These are phyloP conservation scores for Echinarachnius parma DNA, from an alignment of 53 echinoderm and acorn worm species.

Conservation along the genomic window DNA sequence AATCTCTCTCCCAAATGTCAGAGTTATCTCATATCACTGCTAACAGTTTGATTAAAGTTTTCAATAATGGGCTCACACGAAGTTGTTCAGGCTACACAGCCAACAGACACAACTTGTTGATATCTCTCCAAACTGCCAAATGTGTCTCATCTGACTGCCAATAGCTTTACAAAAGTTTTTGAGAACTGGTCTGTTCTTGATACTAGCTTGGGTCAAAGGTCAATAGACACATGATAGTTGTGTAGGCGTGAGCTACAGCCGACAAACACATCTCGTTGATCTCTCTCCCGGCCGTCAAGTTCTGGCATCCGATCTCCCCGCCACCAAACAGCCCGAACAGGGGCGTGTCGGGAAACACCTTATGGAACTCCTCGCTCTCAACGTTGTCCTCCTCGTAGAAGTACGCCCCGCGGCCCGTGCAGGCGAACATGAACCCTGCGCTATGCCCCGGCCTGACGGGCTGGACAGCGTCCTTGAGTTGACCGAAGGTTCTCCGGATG, in stretches of 20 bases:
- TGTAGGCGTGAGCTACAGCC: constrained; percentile 31
- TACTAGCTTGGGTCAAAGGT: constrained; percentile 39
- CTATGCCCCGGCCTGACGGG: constrained; percentile 46
- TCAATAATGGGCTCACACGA: no score
- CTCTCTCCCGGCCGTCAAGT: constrained; percentile 50
- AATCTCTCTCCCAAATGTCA: no score
- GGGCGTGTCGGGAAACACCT: constrained; percentile 78
- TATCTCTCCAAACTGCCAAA: no score
- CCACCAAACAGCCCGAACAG: constrained; percentile 89
- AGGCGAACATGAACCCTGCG: constrained; percentile 91
- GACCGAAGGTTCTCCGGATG: constrained; percentile 39
- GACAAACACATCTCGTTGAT: background rate
- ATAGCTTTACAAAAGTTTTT: no score
- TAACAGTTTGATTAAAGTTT: no score
- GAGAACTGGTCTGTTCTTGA: no score
- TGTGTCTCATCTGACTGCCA: no score
- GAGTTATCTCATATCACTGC: no score
- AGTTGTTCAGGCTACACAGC: no score
- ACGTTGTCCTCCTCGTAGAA: constrained; percentile 67
- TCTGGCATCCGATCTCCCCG: constrained; percentile 86
- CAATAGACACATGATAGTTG: constrained; percentile 32
- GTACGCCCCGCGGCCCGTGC: constrained; percentile 63
- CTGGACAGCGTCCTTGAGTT: constrained; percentile 63
- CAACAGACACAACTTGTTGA: no score
- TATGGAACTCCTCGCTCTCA: constrained; percentile 73